Evolutionary conservation across 2,888 invertebrate species (phyloP).

Genomic region (Drosophila infuscata): DNA sequence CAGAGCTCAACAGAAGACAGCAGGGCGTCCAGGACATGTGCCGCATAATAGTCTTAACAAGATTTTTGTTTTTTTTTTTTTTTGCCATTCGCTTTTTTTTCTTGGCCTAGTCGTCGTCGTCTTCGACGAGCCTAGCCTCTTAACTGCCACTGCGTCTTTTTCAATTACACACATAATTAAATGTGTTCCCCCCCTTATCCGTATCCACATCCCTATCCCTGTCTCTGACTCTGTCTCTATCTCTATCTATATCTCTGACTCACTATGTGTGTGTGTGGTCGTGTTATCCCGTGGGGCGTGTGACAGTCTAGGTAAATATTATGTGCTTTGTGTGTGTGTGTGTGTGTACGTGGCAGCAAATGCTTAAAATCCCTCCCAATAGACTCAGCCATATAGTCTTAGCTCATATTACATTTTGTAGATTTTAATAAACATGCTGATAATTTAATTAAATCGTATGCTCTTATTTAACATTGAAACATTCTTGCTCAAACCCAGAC

Average conservation of each 20-base stretch:
- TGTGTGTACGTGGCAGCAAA: constrained; percentile 30
- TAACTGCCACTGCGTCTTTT: constrained; percentile 76
- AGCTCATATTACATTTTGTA: constrained; percentile 64
- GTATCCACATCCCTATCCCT: no score
- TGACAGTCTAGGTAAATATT: constrained; percentile 36
- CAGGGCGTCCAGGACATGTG: constrained; percentile 55
- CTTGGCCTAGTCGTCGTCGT: constrained; percentile 27
- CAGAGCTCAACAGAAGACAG: constrained; percentile 27
- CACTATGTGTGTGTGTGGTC: constrained; percentile 24
- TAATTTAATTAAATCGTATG: constrained; percentile 78
- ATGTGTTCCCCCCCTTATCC: constrained; percentile 58
- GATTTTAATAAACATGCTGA: constrained; percentile 77
- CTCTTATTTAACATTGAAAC: constrained; percentile 73
- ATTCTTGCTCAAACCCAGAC: constrained; percentile 8
- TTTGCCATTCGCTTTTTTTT: not conserved
- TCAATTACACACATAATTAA: constrained; percentile 80
- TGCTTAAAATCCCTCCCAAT: constrained; percentile 74
- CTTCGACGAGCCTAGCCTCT: constrained; percentile 47
- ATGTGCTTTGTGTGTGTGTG: constrained; percentile 1
- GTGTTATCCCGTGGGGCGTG: constrained; percentile 56
- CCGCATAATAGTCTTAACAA: constrained; percentile 69
- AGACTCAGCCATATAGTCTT: constrained; percentile 27
- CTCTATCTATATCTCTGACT: constrained; percentile 2
- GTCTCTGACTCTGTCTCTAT: not conserved
- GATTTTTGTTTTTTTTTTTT: constrained; percentile 42